Evolutionary conservation across 2,113 vertebrate species (phyloP).

Genomic region (Ictalurus furcatus): DNA sequence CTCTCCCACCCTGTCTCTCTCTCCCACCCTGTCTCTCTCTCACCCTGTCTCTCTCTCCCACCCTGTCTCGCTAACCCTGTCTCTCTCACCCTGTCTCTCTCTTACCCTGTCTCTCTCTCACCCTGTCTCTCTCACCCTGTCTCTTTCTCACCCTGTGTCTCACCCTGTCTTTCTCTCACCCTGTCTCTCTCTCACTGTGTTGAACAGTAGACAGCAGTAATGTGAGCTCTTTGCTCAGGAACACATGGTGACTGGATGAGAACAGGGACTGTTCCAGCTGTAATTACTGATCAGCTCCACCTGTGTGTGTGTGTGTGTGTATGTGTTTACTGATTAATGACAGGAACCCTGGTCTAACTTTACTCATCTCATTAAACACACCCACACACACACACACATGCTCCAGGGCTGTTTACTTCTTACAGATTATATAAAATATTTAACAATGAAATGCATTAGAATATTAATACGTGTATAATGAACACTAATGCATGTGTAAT

Average conservation of each 20-base stretch:
- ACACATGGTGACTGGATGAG: constrained; percentile 27
- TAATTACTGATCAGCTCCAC: constrained; percentile 19
- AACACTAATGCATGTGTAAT: background rate
- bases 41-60: no score
- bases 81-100: no score
- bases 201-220: background rate
- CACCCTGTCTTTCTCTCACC: background rate
- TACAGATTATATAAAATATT: background rate
- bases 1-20: background rate
- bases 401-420: background rate
- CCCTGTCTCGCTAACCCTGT: no score
- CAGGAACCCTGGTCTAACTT: background rate
- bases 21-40: background rate
- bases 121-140: no score
- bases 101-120: no score
- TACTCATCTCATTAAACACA: constrained; percentile 2
- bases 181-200: background rate
- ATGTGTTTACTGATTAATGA: background rate
- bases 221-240: constrained; percentile 9
- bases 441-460: background rate
- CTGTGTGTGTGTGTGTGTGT: background rate
- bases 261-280: background rate
- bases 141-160: no score
- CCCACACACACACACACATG: background rate
- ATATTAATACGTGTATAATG: background rate